Evolutionary conservation across 2,888 invertebrate species (phyloP).

Genomic region (Chouioia cunea): DNA sequence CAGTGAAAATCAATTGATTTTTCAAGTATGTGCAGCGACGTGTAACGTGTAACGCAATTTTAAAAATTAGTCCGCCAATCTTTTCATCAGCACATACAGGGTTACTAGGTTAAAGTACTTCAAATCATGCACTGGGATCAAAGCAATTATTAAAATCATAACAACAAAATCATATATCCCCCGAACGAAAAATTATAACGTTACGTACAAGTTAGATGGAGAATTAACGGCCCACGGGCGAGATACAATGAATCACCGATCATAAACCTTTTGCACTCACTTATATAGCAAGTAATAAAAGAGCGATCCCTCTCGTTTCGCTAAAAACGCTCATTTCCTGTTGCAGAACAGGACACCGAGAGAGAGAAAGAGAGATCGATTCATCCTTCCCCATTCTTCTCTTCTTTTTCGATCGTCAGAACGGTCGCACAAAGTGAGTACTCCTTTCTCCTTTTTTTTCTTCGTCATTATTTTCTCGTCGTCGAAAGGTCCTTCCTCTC

Average conservation of each 20-base stretch:
- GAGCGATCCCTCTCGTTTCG: neutral
- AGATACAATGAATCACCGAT: neutral
- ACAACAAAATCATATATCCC: too few relatives aligned
- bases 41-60: too few relatives aligned
- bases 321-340: slow-evolving; percentile 33
- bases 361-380: slow-evolving; percentile 7
- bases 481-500: too few relatives aligned
- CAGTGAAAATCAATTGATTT: too few relatives aligned
- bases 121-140: too few relatives aligned
- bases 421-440: slow-evolving; percentile 34
- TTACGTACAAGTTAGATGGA: too few relatives aligned
- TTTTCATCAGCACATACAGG: too few relatives aligned
- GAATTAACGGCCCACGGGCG: neutral
- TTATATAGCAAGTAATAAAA: neutral
- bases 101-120: too few relatives aligned
- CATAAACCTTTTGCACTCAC: neutral
- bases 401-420: slow-evolving; percentile 1
- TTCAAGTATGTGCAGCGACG: too few relatives aligned
- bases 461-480: slow-evolving; percentile 13
- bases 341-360: slow-evolving; percentile 21
- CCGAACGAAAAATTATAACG: neutral
- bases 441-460: neutral
- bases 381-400: slow-evolving; percentile 1
- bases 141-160: too few relatives aligned
- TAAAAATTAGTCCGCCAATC: too few relatives aligned